A percentile compares a stretch with the other conserved stretches of the same genome.
Evolutionary conservation across 2,797 vertebrate species (phyloP).

Genomic region (Apogon talboti): DNA sequence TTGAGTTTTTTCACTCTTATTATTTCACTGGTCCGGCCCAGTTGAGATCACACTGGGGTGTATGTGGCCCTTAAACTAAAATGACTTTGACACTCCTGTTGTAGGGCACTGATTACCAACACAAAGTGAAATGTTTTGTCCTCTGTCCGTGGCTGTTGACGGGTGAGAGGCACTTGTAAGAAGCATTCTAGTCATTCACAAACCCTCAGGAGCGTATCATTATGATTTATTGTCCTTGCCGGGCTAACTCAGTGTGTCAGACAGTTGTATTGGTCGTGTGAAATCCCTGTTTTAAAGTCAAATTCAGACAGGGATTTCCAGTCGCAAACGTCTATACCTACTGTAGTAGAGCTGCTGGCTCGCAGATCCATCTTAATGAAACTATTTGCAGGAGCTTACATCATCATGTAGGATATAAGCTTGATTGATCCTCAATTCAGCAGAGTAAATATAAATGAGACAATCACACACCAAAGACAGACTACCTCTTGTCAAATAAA

Average conservation of each 20-base stretch:
- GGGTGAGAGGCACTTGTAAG: slow-evolving; percentile 31
- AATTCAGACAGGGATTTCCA: slow-evolving; percentile 48
- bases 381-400: slow-evolving; percentile 66
- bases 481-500: slow-evolving; percentile 40
- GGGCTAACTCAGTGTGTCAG: not conserved
- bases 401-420: slow-evolving; percentile 56
- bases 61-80: no score
- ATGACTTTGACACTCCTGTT: no score
- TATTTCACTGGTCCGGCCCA: no score
- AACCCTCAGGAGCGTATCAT: slow-evolving; percentile 19
- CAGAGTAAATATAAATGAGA: slow-evolving; percentile 69
- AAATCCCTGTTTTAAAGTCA: slow-evolving; percentile 44
- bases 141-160: slow-evolving; percentile 16
- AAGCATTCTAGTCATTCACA: slow-evolving; percentile 3
- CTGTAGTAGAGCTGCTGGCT: slow-evolving; percentile 29
- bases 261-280: slow-evolving; percentile 20
- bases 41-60: no score
- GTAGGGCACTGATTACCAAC: slow-evolving; percentile 19
- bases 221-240: slow-evolving; percentile 29
- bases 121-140: slow-evolving; percentile 22
- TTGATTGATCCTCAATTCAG: slow-evolving; percentile 68
- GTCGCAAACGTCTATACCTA: slow-evolving; percentile 35
- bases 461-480: slow-evolving; percentile 46
- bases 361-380: slow-evolving; percentile 62
- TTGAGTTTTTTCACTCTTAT: no score